A percentile compares a stretch with the other conserved stretches of the same genome.
These are phyloP conservation scores for Dynastes maya DNA, from an alignment of 2,888 invertebrate species.

Conservation along the genomic window DNA sequence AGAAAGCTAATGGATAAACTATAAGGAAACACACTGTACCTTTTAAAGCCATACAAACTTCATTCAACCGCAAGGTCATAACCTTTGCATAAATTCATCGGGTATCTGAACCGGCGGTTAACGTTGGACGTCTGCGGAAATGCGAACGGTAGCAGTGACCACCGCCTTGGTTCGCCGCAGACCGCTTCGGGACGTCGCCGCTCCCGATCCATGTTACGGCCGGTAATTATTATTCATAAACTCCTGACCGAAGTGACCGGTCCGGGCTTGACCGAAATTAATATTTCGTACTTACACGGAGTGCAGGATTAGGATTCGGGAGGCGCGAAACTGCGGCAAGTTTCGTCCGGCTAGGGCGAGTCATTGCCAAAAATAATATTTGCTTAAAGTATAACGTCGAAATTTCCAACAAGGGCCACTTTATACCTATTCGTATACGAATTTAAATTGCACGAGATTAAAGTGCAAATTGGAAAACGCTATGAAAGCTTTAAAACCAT, in stretches of 20 bases:
- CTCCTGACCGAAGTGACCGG: constrained; percentile 67
- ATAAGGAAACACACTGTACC: no score
- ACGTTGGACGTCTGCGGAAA: constrained; percentile 56
- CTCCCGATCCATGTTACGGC: constrained; percentile 67
- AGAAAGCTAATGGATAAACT: no score
- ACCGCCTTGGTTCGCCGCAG: constrained; percentile 62
- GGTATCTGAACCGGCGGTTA: background rate
- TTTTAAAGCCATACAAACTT: background rate
- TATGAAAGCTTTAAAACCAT: no score
- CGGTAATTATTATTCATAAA: constrained; percentile 71
- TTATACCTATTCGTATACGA: no score
- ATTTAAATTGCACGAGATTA: no score
- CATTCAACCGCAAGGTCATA: constrained; percentile 26
- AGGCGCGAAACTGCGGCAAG: background rate
- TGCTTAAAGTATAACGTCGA: constrained; percentile 1
- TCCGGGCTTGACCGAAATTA: constrained; percentile 68
- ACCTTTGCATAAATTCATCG: constrained; percentile 37
- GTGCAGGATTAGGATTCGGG: constrained; percentile 50
- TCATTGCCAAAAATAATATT: constrained; percentile 29
- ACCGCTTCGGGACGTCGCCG: constrained; percentile 65
- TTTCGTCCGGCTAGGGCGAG: background rate
- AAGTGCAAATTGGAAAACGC: no score
- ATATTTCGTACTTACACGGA: constrained; percentile 63
- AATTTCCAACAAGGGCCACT: no score
- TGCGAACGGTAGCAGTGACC: constrained; percentile 54